Percentiles rank a stretch among this genome's conserved stretches.
phyloP scores from a whole-genome alignment of 2,113 vertebrate species.

The Lucifuga dentata region DNA sequence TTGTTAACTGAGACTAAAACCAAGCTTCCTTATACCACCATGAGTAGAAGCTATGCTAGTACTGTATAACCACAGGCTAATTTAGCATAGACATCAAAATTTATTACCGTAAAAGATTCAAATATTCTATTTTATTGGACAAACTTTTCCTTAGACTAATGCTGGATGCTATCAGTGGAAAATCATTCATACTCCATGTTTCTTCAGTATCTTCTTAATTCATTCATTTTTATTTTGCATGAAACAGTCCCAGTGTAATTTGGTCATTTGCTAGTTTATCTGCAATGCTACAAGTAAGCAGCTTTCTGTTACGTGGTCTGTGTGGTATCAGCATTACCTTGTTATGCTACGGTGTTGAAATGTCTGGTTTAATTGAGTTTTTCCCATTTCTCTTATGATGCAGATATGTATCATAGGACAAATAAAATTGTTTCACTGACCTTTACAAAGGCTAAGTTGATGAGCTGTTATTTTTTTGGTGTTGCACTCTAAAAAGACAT shows the following conservation, averaged over 20 bases:
- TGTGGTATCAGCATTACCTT: not conserved
- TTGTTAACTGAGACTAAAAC: conserved; percentile 41
- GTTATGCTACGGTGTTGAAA: too few relatives aligned
- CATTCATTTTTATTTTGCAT: too few relatives aligned
- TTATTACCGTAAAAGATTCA: not conserved
- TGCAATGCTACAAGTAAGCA: not conserved
- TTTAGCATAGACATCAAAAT: not conserved
- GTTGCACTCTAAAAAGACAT: not conserved
- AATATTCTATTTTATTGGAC: too few relatives aligned
- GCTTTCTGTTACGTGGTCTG: too few relatives aligned
- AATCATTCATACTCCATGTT: not conserved
- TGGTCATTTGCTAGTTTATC: not conserved
- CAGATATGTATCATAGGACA: too few relatives aligned
- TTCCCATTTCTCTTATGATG: too few relatives aligned
- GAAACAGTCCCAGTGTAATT: not conserved
- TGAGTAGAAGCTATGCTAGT: not conserved
- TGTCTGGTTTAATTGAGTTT: too few relatives aligned
- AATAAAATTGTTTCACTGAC: not conserved
- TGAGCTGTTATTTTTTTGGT: not conserved
- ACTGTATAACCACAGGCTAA: conserved; percentile 3
- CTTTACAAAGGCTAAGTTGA: not conserved
- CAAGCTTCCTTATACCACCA: too few relatives aligned
- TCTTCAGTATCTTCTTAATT: too few relatives aligned
- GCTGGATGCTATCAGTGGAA: not conserved
- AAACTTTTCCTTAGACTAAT: too few relatives aligned